A percentile compares a stretch with the other conserved stretches of the same genome.
Conservation (phyloP, 2,113 vertebrate species). For the Coptodon rendalli region DNA sequence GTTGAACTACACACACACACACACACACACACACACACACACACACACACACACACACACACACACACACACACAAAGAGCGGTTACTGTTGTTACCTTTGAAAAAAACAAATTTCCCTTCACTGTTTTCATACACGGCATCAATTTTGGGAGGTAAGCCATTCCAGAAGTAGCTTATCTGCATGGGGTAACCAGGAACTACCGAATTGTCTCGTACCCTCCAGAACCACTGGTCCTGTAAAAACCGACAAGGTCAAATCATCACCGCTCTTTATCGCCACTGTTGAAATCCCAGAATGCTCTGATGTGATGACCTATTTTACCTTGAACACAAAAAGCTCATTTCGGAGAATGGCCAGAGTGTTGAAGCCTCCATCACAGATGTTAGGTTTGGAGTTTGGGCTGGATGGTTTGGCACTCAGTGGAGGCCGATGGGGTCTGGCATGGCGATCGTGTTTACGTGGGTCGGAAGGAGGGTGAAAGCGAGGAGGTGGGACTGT, state of each 20-base stretch:
- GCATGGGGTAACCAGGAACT: constrained; percentile 97
- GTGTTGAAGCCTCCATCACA: constrained; percentile 99
- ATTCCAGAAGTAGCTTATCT: constrained; percentile 96
- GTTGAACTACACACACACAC: too few species aligned
- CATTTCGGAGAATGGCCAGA: constrained; percentile 90
- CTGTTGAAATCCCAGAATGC: not conserved
- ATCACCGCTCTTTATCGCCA: not conserved
- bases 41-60: not conserved
- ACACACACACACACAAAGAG: not conserved
- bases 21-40: not conserved
- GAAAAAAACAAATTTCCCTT: constrained; percentile 98
- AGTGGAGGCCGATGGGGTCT: constrained; percentile 88
- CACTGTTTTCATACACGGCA: constrained; percentile 96
- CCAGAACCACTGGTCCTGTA: constrained; percentile 98
- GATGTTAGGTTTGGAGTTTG: constrained; percentile 94
- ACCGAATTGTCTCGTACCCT: constrained; percentile 94
- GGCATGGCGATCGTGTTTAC: constrained; percentile 87
- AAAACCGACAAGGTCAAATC: not conserved
- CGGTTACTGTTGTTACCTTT: constrained; percentile 78
- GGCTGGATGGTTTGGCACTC: constrained; percentile 86
- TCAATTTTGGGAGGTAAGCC: constrained; percentile 94
- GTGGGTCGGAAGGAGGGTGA: constrained; percentile 83
- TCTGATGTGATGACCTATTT: not conserved
- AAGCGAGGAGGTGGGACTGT: constrained; percentile 90
- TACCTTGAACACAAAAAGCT: constrained; percentile 99